These are phyloP conservation scores for Chrysolina haemoptera DNA, from an alignment of 2,888 invertebrate species.

Conservation along the genomic window DNA sequence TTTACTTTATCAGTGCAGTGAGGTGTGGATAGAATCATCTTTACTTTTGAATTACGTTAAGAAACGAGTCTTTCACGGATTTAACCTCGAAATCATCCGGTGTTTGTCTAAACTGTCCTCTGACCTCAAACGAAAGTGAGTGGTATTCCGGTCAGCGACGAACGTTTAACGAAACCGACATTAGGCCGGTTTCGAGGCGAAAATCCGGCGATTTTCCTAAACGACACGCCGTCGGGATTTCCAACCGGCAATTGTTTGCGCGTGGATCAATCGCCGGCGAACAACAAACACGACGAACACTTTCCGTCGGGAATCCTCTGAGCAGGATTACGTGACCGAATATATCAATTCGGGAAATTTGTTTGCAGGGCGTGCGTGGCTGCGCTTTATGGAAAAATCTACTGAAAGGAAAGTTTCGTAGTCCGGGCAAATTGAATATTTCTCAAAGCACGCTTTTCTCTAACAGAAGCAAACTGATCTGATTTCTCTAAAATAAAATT, in stretches of 20 bases:
- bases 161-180: neutral
- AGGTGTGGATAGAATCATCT: no score
- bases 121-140: conserved; percentile 5
- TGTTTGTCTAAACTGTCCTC: neutral
- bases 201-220: conserved; percentile 18
- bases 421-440: neutral
- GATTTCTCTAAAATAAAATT: no score
- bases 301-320: conserved; percentile 16
- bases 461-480: no score
- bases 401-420: neutral
- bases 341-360: conserved; percentile 11
- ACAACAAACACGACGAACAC: conserved; percentile 10
- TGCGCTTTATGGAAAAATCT: neutral
- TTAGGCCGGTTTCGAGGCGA: neutral
- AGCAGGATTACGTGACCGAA: neutral
- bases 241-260: conserved; percentile 17
- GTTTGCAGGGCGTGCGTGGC: conserved; percentile 6
- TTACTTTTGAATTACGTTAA: no score
- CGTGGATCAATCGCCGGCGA: neutral
- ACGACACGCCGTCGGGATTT: conserved; percentile 15
- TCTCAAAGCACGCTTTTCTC: no score
- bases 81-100: neutral
- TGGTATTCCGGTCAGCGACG: neutral
- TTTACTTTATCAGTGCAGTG: no score
- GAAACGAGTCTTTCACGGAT: no score